Percentiles rank a stretch among this genome's conserved stretches.
Conservation (phyloP, 1,140 invertebrate genomes). For the Brachystomella parvula region DNA sequence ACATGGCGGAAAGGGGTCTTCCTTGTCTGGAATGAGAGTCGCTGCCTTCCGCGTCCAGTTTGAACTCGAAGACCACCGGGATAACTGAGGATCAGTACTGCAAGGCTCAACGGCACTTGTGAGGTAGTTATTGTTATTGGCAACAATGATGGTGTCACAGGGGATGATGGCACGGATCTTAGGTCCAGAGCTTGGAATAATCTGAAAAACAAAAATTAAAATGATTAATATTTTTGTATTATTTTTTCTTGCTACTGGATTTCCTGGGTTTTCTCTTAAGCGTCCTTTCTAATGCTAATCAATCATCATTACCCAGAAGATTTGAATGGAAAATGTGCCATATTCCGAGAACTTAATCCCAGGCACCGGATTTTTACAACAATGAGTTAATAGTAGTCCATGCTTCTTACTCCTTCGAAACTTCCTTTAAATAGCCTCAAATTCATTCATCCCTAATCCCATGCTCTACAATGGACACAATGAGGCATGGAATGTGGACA, state of each 20-base stretch:
- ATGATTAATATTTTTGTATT: background rate
- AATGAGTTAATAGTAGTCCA: too few species aligned
- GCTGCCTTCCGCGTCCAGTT: background rate
- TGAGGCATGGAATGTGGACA: too few species aligned
- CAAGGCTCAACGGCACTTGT: background rate
- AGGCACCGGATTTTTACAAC: too few species aligned
- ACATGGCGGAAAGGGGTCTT: too few species aligned
- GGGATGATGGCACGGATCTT: background rate
- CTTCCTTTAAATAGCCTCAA: background rate
- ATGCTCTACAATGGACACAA: background rate
- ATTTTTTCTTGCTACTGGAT: background rate
- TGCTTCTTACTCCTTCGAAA: too few species aligned
- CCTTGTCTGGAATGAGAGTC: background rate
- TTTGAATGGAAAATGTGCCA: too few species aligned
- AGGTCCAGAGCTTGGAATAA: background rate
- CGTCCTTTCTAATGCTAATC: too few species aligned
- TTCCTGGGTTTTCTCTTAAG: background rate
- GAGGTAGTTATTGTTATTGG: background rate
- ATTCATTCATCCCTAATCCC: background rate
- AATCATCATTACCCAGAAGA: too few species aligned
- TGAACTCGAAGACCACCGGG: conserved; percentile 2
- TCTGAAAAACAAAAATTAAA: conserved; percentile 1
- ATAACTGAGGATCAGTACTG: background rate
- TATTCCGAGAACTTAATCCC: too few species aligned
- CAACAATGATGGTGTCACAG: background rate